Evolutionary conservation across 2,888 invertebrate genomes (phyloP), one percentile per base, ranked within the genome.

Genomic region (Pharmacophagus antenor): DNA sequence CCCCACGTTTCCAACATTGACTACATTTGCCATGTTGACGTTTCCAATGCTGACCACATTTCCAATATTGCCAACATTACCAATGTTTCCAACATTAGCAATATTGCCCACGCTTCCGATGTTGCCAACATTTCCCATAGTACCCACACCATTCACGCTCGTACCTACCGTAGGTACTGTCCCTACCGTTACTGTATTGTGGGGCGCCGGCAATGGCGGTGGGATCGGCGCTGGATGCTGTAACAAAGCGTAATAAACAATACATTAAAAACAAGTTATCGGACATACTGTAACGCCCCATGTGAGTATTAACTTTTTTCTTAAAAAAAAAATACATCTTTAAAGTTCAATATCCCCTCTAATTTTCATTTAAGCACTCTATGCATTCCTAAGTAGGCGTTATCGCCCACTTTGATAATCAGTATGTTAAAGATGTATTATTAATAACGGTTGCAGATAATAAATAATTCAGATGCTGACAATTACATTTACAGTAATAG

Each of bases 151-250:
- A 96, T 95, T 56, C 22, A 63, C 56, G 52, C 31, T 60, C 42
- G 60, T 57, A 23, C 62, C 60, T 17, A 63, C 51, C 15, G 65
- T 58, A n/a, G 63, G 44, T 15, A 62, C 61, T n/a, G 58, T 58
- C 42, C 67, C 58, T 51, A 68, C 63, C 47, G 95, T 42, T 95
- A 95, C 67, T 95, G 89, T 66, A 97, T 87, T 76, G 67, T 74
- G 76, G 8, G 77, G 55, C 44, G 86, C 80, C 7, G 90, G 92
- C 76, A 82, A 80, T 42, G 85, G 88, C 15, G 84, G 92, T 63
- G 93, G 91, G 56, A 91, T 84, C 12, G 90, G 89, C 17, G 91
- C 86, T 55, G 90, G 82, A 51, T 91, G 88, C 72, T 91, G 80
- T 21, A 59, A 56, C 21, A 56, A 18, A 8, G 5, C 37, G 6